phyloP scores from a whole-genome alignment of 2,113 vertebrate species.

The Rynchops niger region DNA sequence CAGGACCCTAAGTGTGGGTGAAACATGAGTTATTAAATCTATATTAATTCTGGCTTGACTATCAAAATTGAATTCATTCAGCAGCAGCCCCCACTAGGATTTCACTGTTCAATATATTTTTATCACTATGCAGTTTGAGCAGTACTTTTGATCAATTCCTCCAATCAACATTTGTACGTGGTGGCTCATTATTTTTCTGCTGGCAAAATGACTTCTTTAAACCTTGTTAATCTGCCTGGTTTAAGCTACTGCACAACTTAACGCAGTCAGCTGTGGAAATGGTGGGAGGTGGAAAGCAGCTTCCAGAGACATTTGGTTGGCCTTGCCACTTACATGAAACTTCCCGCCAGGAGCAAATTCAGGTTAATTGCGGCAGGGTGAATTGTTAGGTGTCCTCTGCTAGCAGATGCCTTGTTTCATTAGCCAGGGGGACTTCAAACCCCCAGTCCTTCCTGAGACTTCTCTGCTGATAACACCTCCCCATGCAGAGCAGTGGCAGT shows the following conservation, averaged over 20 bases:
- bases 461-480: not conserved
- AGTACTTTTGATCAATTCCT: conserved; percentile 44
- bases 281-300: not conserved
- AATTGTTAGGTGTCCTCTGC: not conserved
- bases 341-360: not conserved
- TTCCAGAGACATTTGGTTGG: not conserved
- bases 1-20: not conserved
- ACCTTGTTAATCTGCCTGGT: not conserved
- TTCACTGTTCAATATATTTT: conserved; percentile 40
- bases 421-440: not conserved
- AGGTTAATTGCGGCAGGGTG: not conserved
- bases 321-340: not conserved
- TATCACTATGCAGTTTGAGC: not conserved
- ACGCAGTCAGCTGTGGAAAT: not conserved
- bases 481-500: not conserved
- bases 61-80: not conserved
- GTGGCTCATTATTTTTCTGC: conserved; percentile 6
- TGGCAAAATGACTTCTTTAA: not conserved
- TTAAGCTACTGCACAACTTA: not conserved
- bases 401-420: not conserved
- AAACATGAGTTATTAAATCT: not conserved
- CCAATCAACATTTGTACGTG: not conserved
- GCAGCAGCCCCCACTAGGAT: not conserved
- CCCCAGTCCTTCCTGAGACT: not conserved
- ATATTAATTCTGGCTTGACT: not conserved